Base-by-base conservation (phyloP, 2,888 invertebrate genomes). In the Oscheius onirici region DNA sequence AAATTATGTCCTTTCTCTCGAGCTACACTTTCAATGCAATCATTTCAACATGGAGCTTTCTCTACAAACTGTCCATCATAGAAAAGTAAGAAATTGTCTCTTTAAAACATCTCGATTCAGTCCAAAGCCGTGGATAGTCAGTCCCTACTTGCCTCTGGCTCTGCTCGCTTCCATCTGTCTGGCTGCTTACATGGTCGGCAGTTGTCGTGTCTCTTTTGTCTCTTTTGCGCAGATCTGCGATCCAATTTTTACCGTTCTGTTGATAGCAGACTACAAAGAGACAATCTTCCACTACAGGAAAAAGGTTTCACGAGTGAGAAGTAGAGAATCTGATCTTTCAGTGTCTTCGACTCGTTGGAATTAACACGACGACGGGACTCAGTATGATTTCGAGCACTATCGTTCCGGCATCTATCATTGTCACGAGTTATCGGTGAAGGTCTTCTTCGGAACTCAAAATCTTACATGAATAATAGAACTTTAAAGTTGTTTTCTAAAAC, bases 201-300 rank as follows among this genome's bases (percentile, higher is more conserved):
- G n/a, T 41, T 22, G 17, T 20, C 13, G 17, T 41, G 17, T 11
- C 17, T 20, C 20, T n/a, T 17, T 58, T 40, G 20, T 58, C n/a
- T 43, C 58, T n/a, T 41, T 58, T 17, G 58, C 58, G 2, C 58
- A 58, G 41, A 28, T 58, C 8, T 40, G 6, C 17, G 58, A 58
- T 58, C 58, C 58, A 3, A 41, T 58, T 15, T 58, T 58, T 58
- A 58, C 58, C 17, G 20, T 58, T 24, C 2, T 58, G 11, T 13
- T 58, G 2, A 20, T 58, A n/a, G 17, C 58, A 2, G 58, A 58
- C 17, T 58, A 58, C 43, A 58, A 43, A 3, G 22, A n/a, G 13
- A 5, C 20, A 2, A 41, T 58, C 20, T 6, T 17, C 17, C 1
- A 40, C 13, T 58, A 8, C 3, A 17, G 20, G 17, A 40, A 41